A percentile compares a stretch with the other conserved stretches of the same genome.
Evolutionary conservation across 1,140 invertebrate genomes (phyloP).

Genomic region (Leptopilina boulardi): DNA sequence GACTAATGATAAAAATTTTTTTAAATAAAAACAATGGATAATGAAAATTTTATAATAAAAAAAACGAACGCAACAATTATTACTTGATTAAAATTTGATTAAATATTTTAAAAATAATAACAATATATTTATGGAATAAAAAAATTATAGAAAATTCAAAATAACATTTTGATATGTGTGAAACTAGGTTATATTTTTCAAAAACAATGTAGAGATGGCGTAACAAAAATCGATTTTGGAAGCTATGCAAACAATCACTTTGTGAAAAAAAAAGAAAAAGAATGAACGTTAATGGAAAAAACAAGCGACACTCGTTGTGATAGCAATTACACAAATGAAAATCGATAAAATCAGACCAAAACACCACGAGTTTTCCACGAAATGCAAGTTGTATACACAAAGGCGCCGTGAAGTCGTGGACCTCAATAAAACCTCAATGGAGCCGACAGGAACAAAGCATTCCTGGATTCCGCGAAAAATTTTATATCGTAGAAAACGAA

Average conservation of each 20-base stretch:
- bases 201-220: conserved; percentile 25
- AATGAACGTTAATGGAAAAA: not conserved
- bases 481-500: not conserved
- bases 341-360: conserved; percentile 1
- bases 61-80: no score
- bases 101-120: not conserved
- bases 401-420: conserved; percentile 1
- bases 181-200: not conserved
- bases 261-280: not conserved
- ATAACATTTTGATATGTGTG: not conserved
- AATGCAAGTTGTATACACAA: not conserved
- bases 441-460: conserved; percentile 20
- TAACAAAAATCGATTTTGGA: conserved; percentile 21
- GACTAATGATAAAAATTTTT: no score
- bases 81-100: no score
- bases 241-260: not conserved
- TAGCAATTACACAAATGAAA: not conserved
- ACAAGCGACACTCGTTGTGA: not conserved
- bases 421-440: conserved; percentile 8
- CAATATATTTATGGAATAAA: not conserved
- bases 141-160: not conserved
- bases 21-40: no score
- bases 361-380: not conserved
- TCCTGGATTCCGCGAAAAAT: not conserved
- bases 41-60: no score